A percentile compares a stretch with the other conserved stretches of the same genome.
Conservation (phyloP, 2,113 vertebrate genomes). For the Delphinus delphis region DNA sequence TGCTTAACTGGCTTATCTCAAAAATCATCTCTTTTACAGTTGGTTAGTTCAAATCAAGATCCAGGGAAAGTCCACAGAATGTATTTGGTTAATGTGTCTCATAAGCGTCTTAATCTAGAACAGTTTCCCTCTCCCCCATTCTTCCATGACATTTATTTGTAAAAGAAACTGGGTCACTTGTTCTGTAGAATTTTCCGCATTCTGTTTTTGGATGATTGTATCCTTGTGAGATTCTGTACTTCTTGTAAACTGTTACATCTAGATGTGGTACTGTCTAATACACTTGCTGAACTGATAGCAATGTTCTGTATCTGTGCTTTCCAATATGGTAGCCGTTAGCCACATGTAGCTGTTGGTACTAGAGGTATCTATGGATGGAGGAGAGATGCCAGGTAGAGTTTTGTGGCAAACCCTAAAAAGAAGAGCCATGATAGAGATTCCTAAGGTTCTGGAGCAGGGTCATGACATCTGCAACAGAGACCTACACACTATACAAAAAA, state of each 20-base stretch:
- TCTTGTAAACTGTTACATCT: not conserved
- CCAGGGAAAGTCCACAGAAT: not conserved
- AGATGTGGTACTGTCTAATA: not conserved
- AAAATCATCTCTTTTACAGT: not conserved
- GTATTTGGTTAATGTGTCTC: not conserved
- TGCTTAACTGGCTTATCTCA: not conserved
- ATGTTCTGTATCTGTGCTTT: not conserved
- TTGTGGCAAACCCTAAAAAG: not conserved
- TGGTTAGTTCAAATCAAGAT: not conserved
- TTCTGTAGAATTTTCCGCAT: not conserved
- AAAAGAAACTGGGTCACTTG: not conserved
- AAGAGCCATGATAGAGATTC: not conserved
- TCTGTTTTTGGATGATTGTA: not conserved
- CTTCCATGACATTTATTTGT: not conserved
- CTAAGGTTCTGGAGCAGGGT: not conserved
- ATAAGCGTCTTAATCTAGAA: not conserved
- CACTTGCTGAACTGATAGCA: not conserved
- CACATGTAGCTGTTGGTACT: not conserved
- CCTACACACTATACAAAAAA: not conserved
- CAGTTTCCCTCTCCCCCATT: not conserved
- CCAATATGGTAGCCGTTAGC: not conserved
- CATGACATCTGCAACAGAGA: not conserved
- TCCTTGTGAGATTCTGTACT: not conserved
- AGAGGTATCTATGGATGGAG: not conserved
- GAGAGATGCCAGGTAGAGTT: not conserved